phyloP scores from a whole-genome alignment of 2,888 invertebrate species.

The Phengaris alcon region DNA sequence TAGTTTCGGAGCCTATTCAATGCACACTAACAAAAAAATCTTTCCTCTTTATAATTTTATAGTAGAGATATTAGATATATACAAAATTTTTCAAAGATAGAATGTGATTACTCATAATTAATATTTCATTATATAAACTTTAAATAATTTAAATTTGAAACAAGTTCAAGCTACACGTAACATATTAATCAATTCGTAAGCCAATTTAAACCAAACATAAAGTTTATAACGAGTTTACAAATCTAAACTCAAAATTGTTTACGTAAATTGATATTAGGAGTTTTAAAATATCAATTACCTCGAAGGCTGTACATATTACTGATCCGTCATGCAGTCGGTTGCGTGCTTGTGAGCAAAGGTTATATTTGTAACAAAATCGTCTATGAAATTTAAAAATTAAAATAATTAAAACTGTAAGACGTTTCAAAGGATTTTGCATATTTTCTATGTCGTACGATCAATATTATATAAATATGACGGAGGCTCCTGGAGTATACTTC shows the following conservation, averaged over 20 bases:
- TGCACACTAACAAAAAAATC: no score
- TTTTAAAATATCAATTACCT: constrained; percentile 20
- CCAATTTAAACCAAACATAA: constrained; percentile 6
- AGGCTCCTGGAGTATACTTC: no score
- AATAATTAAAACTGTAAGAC: no score
- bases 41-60: no score
- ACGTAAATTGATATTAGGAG: neutral
- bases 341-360: neutral
- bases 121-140: neutral
- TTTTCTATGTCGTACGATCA: no score
- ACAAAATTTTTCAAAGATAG: no score
- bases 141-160: neutral
- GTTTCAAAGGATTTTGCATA: no score
- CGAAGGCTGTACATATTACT: neutral
- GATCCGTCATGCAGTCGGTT: neutral
- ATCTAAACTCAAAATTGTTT: constrained; percentile 2
- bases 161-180: neutral
- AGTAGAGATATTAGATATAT: no score
- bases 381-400: no score
- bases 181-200: constrained; percentile 8
- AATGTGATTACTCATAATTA: neutral
- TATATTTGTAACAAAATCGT: no score
- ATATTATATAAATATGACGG: no score
- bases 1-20: no score
- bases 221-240: constrained; percentile 21